phyloP scores from a whole-genome alignment of 2,888 invertebrate species.

The Nasonia oneida region DNA sequence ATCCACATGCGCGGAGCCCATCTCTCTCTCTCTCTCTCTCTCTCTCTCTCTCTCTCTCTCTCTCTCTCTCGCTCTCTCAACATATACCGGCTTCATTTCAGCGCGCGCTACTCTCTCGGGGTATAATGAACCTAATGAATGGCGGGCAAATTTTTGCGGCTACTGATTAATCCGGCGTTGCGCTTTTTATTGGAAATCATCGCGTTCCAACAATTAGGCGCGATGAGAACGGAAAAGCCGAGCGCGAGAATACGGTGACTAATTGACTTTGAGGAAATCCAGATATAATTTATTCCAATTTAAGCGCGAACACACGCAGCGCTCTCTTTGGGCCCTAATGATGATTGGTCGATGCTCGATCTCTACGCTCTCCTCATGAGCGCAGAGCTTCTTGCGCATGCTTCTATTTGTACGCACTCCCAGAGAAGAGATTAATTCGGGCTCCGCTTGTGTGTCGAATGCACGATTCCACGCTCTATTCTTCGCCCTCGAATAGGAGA shows the following conservation, averaged over 20 bases:
- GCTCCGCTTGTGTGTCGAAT: background rate
- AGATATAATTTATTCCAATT: conserved; percentile 45
- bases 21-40: background rate
- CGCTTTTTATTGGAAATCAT: conserved; percentile 36
- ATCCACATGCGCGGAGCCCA: background rate
- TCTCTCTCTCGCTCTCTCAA: background rate
- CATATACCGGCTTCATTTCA: background rate
- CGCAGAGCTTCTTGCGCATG: background rate
- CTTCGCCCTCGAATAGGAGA: background rate
- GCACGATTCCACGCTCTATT: conserved; percentile 3
- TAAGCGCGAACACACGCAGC: conserved; percentile 41
- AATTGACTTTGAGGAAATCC: conserved; percentile 38
- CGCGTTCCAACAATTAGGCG: conserved; percentile 23
- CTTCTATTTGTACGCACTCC: background rate
- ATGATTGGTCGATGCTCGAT: conserved; percentile 40
- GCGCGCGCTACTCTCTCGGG: background rate
- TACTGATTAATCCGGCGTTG: conserved; percentile 35
- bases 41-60: too few species aligned
- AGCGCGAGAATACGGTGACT: conserved; percentile 42
- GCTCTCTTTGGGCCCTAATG: conserved; percentile 15
- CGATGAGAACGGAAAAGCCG: conserved; percentile 37
- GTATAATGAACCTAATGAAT: conserved; percentile 40
- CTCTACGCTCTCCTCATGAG: background rate
- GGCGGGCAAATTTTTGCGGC: conserved; percentile 13
- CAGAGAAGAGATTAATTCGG: conserved; percentile 15